Percentiles rank a stretch among this genome's conserved stretches.
These are phyloP conservation scores for Rhagium mordax DNA, from an alignment of 2,888 invertebrate genomes.

Conservation along the genomic window DNA sequence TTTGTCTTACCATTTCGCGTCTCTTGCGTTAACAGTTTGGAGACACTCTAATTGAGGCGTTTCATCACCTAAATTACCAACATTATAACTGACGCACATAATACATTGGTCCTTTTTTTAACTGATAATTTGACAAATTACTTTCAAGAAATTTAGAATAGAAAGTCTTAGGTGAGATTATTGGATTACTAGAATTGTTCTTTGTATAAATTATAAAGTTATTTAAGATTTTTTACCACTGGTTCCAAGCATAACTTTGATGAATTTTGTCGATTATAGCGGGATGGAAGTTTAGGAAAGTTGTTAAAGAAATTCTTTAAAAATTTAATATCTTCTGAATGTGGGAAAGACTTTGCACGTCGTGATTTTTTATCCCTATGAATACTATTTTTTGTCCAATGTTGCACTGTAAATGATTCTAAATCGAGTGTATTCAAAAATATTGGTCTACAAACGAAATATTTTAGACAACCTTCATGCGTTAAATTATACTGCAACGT, in stretches of 20 bases:
- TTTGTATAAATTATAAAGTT: not conserved
- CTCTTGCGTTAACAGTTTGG: no score
- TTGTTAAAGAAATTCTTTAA: not conserved
- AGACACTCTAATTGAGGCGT: no score
- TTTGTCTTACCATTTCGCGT: no score
- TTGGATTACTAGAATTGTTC: not conserved
- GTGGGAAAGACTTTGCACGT: not conserved
- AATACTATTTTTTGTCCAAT: not conserved
- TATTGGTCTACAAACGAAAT: constrained; percentile 21
- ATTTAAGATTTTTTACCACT: not conserved
- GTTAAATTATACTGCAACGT: not conserved
- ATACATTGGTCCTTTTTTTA: not conserved
- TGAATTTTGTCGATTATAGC: not conserved
- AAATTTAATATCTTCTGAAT: not conserved
- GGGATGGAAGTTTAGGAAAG: not conserved
- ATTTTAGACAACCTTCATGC: not conserved
- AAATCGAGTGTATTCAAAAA: constrained; percentile 24
- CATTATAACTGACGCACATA: not conserved
- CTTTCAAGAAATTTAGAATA: not conserved
- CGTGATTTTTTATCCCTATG: not conserved
- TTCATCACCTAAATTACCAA: not conserved
- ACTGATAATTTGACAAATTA: not conserved
- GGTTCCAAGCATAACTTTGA: not conserved
- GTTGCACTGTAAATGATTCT: constrained; percentile 22
- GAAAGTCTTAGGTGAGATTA: not conserved